phyloP scores from a whole-genome alignment of 2,113 vertebrate genomes.

The Gavialis gangeticus region DNA sequence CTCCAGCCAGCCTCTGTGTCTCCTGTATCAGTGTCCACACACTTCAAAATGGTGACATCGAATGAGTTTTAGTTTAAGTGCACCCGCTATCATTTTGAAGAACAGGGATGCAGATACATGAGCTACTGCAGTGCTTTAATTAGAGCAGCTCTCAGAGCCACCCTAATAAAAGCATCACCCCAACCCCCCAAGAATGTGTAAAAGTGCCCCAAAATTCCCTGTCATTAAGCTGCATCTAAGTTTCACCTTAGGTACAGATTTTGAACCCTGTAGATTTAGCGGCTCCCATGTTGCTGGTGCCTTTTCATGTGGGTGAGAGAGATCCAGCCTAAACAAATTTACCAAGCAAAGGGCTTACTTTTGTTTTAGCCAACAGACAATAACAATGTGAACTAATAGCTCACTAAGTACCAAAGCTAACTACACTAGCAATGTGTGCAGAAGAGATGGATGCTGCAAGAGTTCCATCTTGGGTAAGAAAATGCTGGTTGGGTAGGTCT shows the following conservation, averaged over 20 bases:
- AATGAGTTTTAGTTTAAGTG: no score
- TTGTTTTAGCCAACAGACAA: not conserved
- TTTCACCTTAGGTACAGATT: not conserved
- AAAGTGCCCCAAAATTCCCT: not conserved
- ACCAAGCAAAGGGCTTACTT: not conserved
- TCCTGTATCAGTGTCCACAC: no score
- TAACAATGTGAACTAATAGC: not conserved
- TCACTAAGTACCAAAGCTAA: not conserved
- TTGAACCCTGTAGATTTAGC: not conserved
- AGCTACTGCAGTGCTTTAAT: no score
- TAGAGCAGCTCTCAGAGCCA: no score
- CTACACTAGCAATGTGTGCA: not conserved
- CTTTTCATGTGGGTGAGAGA: not conserved
- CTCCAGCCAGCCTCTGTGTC: no score
- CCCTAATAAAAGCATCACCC: no score
- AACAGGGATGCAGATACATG: no score
- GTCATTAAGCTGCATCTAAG: not conserved
- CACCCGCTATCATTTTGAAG: no score
- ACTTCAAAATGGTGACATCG: no score
- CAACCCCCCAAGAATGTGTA: no score
- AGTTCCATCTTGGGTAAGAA: no score
- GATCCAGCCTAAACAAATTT: not conserved
- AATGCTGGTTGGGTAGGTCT: no score
- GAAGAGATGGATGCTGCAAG: not conserved
- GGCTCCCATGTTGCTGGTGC: not conserved